These are phyloP conservation scores for Rafetus swinhoei DNA, from an alignment of 2,113 vertebrate species.

Conservation along the genomic window DNA sequence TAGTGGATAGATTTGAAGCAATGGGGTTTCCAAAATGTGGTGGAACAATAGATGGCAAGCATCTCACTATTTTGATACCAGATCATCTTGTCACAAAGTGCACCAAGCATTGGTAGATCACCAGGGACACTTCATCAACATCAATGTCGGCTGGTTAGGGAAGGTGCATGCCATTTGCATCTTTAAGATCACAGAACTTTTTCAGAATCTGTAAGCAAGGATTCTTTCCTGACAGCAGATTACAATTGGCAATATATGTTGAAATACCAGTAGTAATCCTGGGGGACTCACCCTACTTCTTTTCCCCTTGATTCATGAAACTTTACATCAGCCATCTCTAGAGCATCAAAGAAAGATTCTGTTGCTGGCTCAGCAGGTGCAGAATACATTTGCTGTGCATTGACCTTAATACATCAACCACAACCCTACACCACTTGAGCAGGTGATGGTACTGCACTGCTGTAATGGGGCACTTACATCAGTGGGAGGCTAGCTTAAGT, in stretches of 20 bases:
- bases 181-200: neutral
- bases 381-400: neutral
- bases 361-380: neutral
- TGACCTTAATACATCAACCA: neutral
- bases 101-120: neutral
- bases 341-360: neutral
- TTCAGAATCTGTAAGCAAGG: neutral
- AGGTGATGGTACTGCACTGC: neutral
- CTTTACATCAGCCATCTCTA: neutral
- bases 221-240: neutral
- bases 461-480: neutral
- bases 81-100: neutral
- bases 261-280: neutral
- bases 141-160: no score
- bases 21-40: neutral
- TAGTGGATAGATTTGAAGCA: neutral
- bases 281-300: neutral
- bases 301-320: no score
- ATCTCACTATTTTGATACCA: neutral
- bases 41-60: neutral
- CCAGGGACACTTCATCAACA: no score
- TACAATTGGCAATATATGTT: neutral
- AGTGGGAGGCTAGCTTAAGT: neutral
- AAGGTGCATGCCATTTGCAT: neutral
- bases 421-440: neutral